Conservation (phyloP, 2,113 vertebrate species). For the Sander vitreus region DNA sequence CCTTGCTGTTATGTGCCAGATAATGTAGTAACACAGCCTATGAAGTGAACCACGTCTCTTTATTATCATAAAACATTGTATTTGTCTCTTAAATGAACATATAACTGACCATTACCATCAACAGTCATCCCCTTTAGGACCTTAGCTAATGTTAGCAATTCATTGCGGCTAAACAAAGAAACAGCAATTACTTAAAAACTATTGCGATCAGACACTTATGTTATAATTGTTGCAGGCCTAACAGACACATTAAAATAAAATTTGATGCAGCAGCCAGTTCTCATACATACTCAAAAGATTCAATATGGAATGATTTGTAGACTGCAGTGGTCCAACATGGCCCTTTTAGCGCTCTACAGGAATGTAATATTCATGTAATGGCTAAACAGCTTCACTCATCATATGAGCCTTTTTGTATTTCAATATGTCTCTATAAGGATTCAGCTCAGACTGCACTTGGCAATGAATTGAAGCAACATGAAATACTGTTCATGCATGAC, state of each 20-base stretch:
- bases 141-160: too few species aligned
- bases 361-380: constrained; percentile 17
- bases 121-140: too few species aligned
- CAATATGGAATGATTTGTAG: constrained; percentile 2
- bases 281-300: not conserved
- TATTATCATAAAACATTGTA: too few species aligned
- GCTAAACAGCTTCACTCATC: constrained; percentile 9
- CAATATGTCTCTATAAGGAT: constrained; percentile 3
- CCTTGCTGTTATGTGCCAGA: too few species aligned
- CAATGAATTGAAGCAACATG: not conserved
- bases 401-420: constrained; percentile 16
- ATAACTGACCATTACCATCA: too few species aligned
- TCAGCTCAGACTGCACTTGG: not conserved
- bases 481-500: not conserved
- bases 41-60: too few species aligned
- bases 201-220: too few species aligned
- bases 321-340: not conserved
- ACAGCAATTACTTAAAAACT: too few species aligned
- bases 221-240: too few species aligned
- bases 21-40: too few species aligned
- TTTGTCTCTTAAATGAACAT: too few species aligned
- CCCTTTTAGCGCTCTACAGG: not conserved
- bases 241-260: not conserved
- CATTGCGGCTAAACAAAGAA: too few species aligned
- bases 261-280: not conserved